phyloP scores from a whole-genome alignment of 2,113 vertebrate species.

The Terrapene triunguis region DNA sequence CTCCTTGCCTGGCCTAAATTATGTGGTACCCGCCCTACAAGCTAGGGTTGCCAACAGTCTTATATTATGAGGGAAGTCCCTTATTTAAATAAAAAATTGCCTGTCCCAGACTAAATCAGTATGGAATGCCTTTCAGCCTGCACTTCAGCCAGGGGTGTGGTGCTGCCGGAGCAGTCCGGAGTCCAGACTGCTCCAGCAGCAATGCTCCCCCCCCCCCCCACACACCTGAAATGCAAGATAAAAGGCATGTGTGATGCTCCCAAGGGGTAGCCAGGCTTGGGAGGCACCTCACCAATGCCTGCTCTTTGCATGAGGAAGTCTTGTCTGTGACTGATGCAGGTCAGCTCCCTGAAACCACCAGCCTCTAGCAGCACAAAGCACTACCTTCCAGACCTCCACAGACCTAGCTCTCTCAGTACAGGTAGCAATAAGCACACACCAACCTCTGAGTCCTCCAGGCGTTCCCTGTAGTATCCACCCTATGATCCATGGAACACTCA shows the following conservation, averaged over 20 bases:
- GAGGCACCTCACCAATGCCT: not conserved
- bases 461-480: not conserved
- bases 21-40: slow-evolving; percentile 66
- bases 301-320: not conserved
- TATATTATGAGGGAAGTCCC: not conserved
- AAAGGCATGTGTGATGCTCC: not conserved
- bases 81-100: not conserved
- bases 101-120: not conserved
- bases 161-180: not conserved
- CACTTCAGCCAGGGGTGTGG: too few species aligned
- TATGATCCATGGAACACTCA: not conserved
- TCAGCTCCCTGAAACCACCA: not conserved
- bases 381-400: not conserved
- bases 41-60: slow-evolving; percentile 1
- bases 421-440: not conserved
- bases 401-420: not conserved
- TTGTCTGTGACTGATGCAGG: not conserved
- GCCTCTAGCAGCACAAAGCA: not conserved
- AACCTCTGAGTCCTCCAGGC: not conserved
- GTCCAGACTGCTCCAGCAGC: not conserved
- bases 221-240: not conserved
- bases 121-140: not conserved
- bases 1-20: slow-evolving; percentile 58
- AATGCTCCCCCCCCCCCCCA: too few species aligned
- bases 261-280: not conserved